phyloP scores from a whole-genome alignment of 2,888 invertebrate genomes.

The Pogonocherus hispidulus region DNA sequence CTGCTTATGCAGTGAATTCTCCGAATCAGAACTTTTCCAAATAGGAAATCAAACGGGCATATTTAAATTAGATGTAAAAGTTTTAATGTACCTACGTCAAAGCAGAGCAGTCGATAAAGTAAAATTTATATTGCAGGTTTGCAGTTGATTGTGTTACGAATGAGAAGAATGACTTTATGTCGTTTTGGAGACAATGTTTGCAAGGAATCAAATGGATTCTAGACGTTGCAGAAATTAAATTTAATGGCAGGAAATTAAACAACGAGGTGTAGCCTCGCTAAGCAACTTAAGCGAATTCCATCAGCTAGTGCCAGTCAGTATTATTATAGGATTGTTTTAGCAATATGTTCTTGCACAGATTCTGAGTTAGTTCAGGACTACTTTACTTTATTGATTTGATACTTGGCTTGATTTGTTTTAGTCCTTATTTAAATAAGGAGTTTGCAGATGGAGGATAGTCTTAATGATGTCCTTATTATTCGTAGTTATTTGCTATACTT shows the following conservation, averaged over 20 bases:
- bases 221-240: background rate
- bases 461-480: no score
- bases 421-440: no score
- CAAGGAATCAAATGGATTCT: background rate
- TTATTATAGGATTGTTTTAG: no score
- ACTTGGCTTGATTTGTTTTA: no score
- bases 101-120: conserved; percentile 17
- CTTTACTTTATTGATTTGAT: no score
- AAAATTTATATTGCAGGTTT: conserved; percentile 20
- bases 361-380: no score
- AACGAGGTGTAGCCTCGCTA: background rate
- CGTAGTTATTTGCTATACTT: no score
- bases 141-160: background rate
- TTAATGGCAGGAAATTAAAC: conserved; percentile 14
- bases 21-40: conserved; percentile 21
- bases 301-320: no score
- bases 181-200: background rate
- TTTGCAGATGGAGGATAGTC: no score
- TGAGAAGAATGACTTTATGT: conserved; percentile 4
- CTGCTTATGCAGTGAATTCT: conserved; percentile 27
- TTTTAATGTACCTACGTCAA: conserved; percentile 17
- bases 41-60: conserved; percentile 34
- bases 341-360: no score
- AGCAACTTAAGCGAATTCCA: no score
- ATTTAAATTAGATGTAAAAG: conserved; percentile 34